Evolutionary conservation across 35 echinoderm and acorn worm genomes (phyloP).

Genomic region (Ophiothrix spiculata): DNA sequence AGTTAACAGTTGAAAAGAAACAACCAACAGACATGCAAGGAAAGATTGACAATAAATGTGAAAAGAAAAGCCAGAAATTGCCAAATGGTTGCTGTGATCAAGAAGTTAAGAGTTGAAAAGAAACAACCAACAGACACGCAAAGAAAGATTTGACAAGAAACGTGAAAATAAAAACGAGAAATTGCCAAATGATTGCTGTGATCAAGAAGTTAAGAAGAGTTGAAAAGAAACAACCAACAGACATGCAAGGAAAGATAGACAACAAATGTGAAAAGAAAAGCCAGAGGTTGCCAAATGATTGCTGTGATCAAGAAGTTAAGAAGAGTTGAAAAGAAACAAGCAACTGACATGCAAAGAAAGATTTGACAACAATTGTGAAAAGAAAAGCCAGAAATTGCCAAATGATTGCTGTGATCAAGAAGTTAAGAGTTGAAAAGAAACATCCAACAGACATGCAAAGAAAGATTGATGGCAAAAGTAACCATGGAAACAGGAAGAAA

Average conservation of each 20-base stretch:
- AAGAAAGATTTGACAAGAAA: neutral
- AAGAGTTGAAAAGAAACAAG: neutral
- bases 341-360: neutral
- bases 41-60: too few species aligned
- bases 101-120: too few species aligned
- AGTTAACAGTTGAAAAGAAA: too few species aligned
- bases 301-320: neutral
- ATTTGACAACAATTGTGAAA: neutral
- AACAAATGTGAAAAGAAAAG: too few species aligned
- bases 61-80: too few species aligned
- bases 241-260: too few species aligned
- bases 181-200: too few species aligned
- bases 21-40: too few species aligned
- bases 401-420: neutral
- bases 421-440: neutral
- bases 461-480: neutral
- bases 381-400: neutral
- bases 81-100: too few species aligned
- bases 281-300: neutral
- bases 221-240: too few species aligned
- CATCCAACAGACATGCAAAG: conserved; percentile 7
- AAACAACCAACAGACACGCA: too few species aligned
- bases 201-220: neutral
- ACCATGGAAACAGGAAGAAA: conserved; percentile 13
- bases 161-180: neutral